Base-by-base conservation (phyloP, 2,797 vertebrate genomes). In the Pipistrellus pygmaeus region DNA sequence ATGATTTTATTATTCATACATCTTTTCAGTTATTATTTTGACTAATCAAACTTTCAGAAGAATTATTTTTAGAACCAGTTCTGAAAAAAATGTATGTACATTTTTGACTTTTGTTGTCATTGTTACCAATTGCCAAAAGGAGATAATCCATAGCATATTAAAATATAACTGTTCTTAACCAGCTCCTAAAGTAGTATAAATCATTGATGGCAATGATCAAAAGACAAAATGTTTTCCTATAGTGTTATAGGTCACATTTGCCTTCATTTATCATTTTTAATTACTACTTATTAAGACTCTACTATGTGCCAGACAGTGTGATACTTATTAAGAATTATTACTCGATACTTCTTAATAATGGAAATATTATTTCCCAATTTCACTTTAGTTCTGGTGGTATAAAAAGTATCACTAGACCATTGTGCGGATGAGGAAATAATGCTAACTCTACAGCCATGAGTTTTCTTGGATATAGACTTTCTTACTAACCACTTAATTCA, bases 21-120 rank as follows among this genome's bases (percentile, higher is more conserved):
- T 78, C 30, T 80, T 95, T 95, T 44, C 57, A 93, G 85, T 60
- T 86, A 55, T 32, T 57, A 76, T 51, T 71, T 57, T 72, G 25
- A 68, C 17, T 15, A 60, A 81, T 64, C 46, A 73, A 75, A 48
- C 57, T 88, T 92, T 84, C 64, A 81, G 32, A 92, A 88, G 85
- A 57, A 73, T 5, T 76, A 7, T n/a, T 82, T 88, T 93, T 51
- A 66, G 41, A 88, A 84, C 8, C n/a, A 94, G 27, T 17, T 35
- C 30, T 73, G 32, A 91, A 60, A 93, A 69, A 93, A 95, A 71
- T 51, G 30, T 35, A 32, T 51, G 30, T 35, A 32, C 27, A 9
- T 38, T 88, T 92, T 66, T 18, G 2, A 69, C 72, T 87, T 82
- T 53, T 41, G 46, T 91, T 85, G 69, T 44, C 72, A 46, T 95